Base-by-base conservation (phyloP, 2,797 vertebrate genomes). In the Toxotes lorentzi region DNA sequence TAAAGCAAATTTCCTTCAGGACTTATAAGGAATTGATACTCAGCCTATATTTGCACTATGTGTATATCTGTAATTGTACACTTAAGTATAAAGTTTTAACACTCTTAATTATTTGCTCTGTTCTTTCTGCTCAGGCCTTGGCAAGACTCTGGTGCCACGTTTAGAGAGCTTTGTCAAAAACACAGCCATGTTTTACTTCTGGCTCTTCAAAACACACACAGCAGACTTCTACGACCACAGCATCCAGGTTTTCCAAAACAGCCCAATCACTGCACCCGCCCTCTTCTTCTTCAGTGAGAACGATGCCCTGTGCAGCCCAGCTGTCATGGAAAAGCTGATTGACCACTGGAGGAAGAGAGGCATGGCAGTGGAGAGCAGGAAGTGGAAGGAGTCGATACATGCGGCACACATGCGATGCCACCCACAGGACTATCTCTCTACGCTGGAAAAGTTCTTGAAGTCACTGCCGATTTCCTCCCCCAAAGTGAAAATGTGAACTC, bases 211-310 rank as follows among this genome's bases (percentile, higher is more conserved):
- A 9, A 23, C 73, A 21, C 86, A 94, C 45, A 94, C 93, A 0
- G 85, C 88, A 1, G 76, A 82, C 27, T 45, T 92, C 19, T 93
- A 93, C 5, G 24, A 91, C 35, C 24, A 1, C 0, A 54, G 60
- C 1, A 40, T 93, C 61, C 72, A 60, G 0, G 21, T 89, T 6
- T 96, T 96, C 86, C 57, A 73, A 85, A 87, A 88, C 80, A 89
- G 0, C 4, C 93, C 93, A 0, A 21, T 92, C 2, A 85, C 57
- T 0, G 72, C 92, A 0, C 95, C 93, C 0, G 90, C 91, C 0
- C 94, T 96, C 35, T 94, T 96, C 86, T 96, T 93, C 91, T 94
- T 70, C 79, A 85, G 93, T 3, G 90, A 90, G 19, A 86, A 95
- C 0, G 95, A 96, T 4, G 78, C 61, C 0, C 70, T 97, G 81